Base-by-base conservation (phyloP, 1,140 invertebrate genomes). In the Papilio machaon region DNA sequence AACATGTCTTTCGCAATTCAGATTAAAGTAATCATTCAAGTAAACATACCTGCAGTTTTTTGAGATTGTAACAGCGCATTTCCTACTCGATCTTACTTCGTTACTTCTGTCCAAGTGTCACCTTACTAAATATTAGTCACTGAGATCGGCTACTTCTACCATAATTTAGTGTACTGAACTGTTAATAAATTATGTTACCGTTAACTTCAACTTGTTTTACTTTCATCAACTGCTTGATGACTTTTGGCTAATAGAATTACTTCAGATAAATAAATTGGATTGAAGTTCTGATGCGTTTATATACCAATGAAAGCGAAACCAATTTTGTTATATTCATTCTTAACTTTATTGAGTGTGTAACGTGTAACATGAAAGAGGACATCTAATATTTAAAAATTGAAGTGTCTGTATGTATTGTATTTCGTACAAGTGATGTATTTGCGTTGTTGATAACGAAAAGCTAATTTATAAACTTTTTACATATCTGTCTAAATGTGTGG, bases 221-320 rank as follows among this genome's bases (percentile, higher is more conserved):
- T 73, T 73, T 38, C 73, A 73, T 73, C 73, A 73, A 23, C 43
- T 47, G 17, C 73, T 6, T 47, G 38, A 73, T 46, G 38, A 23
- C 43, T 73, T 38, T 35, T 43, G 15, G 35, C 13, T 73, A 38
- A 8, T 7, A 19, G 17, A 17, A 70, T 2, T 30, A 64, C 23
- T 30, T 13, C 60, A 30, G 13, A 17, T 11, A 70, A 70, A 35
- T 35, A 70, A 35, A 38, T 35, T 70, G 13, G 35, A 70, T 70
- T 35, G 30, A 70, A 70, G 4, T 70, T 30, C 4, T 23, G 30
- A 70, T 70, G 64, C 64, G 64, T 9, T 70, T 15, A 70, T 67
- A 38, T n/a, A 6, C 17, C 9, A 6, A 58, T n/a, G 54, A 58
- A 58, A 64, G 23, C 13, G 23, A 23, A 64, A 30, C 11, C 10